Evolutionary conservation across 2,888 invertebrate genomes (phyloP).

Genomic region (Agriopis leucophaearia): DNA sequence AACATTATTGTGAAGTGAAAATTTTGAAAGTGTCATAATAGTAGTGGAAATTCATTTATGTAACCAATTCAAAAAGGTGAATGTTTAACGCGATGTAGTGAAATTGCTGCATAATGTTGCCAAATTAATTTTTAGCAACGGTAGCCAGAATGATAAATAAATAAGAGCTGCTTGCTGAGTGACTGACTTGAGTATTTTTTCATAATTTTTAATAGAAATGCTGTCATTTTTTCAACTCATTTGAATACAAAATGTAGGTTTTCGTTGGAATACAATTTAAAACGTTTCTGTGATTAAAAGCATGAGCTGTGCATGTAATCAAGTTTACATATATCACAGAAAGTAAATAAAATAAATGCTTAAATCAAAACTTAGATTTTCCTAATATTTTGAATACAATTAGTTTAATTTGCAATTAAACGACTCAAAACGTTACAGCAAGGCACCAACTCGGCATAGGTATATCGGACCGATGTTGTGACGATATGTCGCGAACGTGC

Average conservation of each 20-base stretch:
- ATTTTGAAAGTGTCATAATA: neutral
- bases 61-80: constrained; percentile 1
- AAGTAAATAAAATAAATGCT: no score
- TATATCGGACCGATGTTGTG: constrained; percentile 54
- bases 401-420: constrained; percentile 18
- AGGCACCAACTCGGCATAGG: neutral
- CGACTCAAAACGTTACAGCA: constrained; percentile 8
- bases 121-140: constrained; percentile 24
- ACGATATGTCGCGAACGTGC: constrained; percentile 76
- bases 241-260: no score
- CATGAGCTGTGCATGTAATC: no score
- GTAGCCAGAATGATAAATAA: constrained; percentile 39
- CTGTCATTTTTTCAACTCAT: constrained; percentile 22
- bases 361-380: no score
- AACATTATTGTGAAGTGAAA: no score
- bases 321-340: no score
- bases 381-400: neutral
- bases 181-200: constrained; percentile 32
- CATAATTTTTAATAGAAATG: constrained; percentile 39
- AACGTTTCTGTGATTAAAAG: no score
- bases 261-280: no score
- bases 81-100: constrained; percentile 13
- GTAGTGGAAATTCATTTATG: neutral
- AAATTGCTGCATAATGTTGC: constrained; percentile 20
- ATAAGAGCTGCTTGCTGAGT: constrained; percentile 33